These are phyloP conservation scores for Planiliza haematocheilus DNA, from an alignment of 2,113 vertebrate genomes.

Conservation along the genomic window DNA sequence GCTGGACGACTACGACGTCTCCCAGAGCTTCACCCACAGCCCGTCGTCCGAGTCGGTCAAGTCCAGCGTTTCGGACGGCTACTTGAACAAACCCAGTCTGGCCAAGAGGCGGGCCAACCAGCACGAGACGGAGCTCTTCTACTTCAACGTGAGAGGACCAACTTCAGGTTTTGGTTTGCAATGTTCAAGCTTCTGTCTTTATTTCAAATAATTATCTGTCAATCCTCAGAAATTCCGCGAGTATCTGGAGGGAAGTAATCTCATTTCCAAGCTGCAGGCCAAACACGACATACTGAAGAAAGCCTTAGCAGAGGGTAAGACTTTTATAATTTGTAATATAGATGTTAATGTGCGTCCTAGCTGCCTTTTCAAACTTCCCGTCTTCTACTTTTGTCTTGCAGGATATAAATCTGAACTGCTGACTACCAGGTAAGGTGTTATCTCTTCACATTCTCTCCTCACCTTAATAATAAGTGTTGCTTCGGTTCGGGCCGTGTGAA, in stretches of 20 bases:
- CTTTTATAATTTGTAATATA: neutral
- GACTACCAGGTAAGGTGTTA: slow-evolving; percentile 73
- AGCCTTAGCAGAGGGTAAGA: slow-evolving; percentile 93
- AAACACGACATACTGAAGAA: slow-evolving; percentile 97
- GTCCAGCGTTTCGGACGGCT: slow-evolving; percentile 96
- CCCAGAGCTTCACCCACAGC: slow-evolving; percentile 98
- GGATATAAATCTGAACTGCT: slow-evolving; percentile 79
- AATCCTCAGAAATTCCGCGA: slow-evolving; percentile 94
- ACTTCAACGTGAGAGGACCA: slow-evolving; percentile 95
- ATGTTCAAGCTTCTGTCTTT: neutral
- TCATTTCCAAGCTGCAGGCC: slow-evolving; percentile 98
- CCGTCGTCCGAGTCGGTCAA: slow-evolving; percentile 98
- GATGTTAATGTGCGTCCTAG: neutral
- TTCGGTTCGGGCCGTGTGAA: slow-evolving; percentile 19
- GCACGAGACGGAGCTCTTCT: slow-evolving; percentile 99
- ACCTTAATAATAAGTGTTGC: slow-evolving; percentile 4
- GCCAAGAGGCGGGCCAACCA: slow-evolving; percentile 97
- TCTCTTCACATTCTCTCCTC: neutral
- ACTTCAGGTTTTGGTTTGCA: neutral
- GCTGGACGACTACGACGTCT: slow-evolving; percentile 96
- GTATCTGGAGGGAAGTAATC: slow-evolving; percentile 97
- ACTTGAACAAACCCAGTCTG: slow-evolving; percentile 98
- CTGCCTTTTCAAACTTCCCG: neutral
- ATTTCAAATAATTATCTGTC: slow-evolving; percentile 10
- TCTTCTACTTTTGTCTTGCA: slow-evolving; percentile 14